Evolutionary conservation across 2,113 vertebrate genomes (phyloP).

Genomic region (Leptobrachium leishanense): DNA sequence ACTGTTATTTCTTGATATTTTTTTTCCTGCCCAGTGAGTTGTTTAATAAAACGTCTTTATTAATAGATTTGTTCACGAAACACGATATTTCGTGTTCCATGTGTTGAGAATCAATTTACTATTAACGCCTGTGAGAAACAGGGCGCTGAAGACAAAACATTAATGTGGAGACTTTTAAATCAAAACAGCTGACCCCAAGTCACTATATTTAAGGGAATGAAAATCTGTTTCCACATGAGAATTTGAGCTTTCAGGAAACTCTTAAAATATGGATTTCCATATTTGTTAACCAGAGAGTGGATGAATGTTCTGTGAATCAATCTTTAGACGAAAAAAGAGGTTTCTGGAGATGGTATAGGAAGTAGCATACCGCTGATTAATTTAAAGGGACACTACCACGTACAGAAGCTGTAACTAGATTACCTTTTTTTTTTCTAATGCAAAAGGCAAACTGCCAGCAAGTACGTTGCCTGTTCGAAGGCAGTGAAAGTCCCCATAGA

Average conservation of each 20-base stretch:
- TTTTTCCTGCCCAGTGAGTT: constrained; percentile 25
- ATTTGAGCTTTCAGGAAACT: constrained; percentile 30
- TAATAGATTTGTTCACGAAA: constrained; percentile 48
- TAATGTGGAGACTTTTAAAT: constrained; percentile 25
- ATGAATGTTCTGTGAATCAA: too few species aligned
- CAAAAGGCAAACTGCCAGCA: too few species aligned
- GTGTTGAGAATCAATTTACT: constrained; percentile 47
- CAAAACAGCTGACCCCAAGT: constrained; percentile 34
- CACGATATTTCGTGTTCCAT: constrained; percentile 35
- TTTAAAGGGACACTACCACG: too few species aligned
- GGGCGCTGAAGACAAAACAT: constrained; percentile 30
- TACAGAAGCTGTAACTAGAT: too few species aligned
- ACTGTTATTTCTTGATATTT: constrained; percentile 11
- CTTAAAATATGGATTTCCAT: constrained; percentile 4
- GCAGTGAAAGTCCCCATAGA: too few species aligned
- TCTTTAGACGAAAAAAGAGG: too few species aligned
- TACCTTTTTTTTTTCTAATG: too few species aligned
- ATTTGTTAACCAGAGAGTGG: constrained; percentile 10
- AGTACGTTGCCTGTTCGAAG: too few species aligned
- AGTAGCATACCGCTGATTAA: too few species aligned
- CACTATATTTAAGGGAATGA: constrained; percentile 15
- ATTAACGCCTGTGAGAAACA: constrained; percentile 38
- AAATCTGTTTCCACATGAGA: constrained; percentile 28
- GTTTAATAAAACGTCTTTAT: constrained; percentile 40
- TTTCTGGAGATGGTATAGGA: too few species aligned